phyloP scores from a whole-genome alignment of 2,113 vertebrate genomes.

The mouse (Mus musculus) region DNA sequence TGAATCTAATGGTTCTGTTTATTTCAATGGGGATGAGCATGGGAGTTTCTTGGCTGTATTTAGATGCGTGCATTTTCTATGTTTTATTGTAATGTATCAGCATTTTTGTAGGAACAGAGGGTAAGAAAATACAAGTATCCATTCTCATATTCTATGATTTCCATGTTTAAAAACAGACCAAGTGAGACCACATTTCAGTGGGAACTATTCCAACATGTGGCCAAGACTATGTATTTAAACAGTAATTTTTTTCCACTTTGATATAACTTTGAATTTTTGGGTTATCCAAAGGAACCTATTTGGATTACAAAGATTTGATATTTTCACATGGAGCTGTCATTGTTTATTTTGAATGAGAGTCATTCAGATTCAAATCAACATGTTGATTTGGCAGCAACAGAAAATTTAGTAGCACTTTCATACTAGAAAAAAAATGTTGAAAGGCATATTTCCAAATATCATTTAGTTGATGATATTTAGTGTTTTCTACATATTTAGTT shows the following conservation, averaged over 20 bases:
- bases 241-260: constrained; percentile 43
- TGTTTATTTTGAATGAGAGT: constrained; percentile 65
- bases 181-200: constrained; percentile 47
- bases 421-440: constrained; percentile 47
- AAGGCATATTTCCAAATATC: constrained; percentile 68
- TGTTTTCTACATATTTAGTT: constrained; percentile 71
- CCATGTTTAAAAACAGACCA: neutral
- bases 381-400: constrained; percentile 64
- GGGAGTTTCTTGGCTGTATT: neutral
- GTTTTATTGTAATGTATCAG: constrained; percentile 11
- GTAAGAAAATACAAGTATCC: neutral
- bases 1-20: neutral
- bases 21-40: neutral
- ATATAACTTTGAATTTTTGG: constrained; percentile 23
- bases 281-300: constrained; percentile 9
- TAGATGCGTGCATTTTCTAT: neutral
- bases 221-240: constrained; percentile 33
- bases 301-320: constrained; percentile 16
- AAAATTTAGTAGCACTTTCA: constrained; percentile 60
- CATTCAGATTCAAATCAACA: constrained; percentile 52
- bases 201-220: constrained; percentile 38
- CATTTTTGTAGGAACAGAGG: constrained; percentile 1
- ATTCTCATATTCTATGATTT: neutral
- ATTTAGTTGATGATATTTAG: constrained; percentile 76
- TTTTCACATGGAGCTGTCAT: constrained; percentile 30